phyloP scores from a whole-genome alignment of 2,797 vertebrate species.

The Clangula hyemalis region DNA sequence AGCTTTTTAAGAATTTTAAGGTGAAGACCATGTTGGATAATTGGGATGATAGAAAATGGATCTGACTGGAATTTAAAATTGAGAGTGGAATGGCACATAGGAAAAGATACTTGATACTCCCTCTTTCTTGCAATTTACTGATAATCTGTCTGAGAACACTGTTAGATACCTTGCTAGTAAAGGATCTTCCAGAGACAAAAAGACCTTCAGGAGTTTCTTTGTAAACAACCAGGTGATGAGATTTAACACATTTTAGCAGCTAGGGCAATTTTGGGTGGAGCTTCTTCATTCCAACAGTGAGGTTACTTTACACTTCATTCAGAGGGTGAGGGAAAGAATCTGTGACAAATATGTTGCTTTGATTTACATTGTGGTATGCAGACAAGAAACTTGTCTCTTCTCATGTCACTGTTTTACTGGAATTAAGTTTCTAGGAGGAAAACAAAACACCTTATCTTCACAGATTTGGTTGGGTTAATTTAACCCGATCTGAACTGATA shows the following conservation, averaged over 20 bases:
- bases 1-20: background rate
- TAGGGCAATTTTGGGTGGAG: background rate
- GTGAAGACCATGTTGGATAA: background rate
- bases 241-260: background rate
- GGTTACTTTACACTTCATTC: background rate
- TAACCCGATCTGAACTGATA: background rate
- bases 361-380: background rate
- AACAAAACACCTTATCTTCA: background rate
- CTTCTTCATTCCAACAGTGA: background rate
- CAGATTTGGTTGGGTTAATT: background rate
- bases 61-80: background rate
- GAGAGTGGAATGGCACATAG: background rate
- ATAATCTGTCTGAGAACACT: background rate
- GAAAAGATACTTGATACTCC: background rate
- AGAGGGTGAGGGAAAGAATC: background rate
- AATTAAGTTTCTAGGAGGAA: background rate
- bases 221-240: background rate
- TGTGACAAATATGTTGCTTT: background rate
- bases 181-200: background rate
- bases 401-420: background rate
- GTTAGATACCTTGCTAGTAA: background rate
- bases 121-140: background rate
- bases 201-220: background rate
- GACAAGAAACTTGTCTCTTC: background rate
- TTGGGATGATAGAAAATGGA: background rate